A percentile compares a stretch with the other conserved stretches of the same genome.
Conservation (phyloP, 2,797 vertebrate genomes). For the Falco novaeseelandiae region DNA sequence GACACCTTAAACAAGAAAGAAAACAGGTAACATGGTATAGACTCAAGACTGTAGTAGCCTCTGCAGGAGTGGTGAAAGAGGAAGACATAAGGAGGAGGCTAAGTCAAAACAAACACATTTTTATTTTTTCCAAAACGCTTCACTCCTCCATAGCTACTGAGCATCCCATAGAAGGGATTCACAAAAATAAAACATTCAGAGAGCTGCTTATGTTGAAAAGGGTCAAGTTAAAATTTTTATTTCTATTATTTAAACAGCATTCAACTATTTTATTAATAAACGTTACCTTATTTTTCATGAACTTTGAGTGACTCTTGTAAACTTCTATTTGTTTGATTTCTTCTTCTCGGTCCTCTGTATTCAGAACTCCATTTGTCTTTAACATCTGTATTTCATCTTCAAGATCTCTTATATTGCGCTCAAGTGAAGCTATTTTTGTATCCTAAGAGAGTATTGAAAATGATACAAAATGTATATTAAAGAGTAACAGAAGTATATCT, state of each 20-base stretch:
- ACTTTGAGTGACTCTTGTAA: conserved; percentile 98
- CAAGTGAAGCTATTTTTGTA: conserved; percentile 96
- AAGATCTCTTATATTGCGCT: conserved; percentile 95
- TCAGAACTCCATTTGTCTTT: conserved; percentile 92
- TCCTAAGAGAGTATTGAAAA: conserved; percentile 78
- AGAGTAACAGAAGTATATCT: not conserved
- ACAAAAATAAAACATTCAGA: not conserved
- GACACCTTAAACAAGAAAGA: not conserved
- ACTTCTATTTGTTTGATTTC: conserved; percentile 98
- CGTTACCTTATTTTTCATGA: conserved; percentile 96
- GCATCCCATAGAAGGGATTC: not conserved
- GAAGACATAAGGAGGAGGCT: too few relatives aligned
- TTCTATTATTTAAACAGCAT: not conserved
- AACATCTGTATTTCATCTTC: conserved; percentile 99
- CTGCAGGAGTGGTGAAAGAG: not conserved
- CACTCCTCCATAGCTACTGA: not conserved
- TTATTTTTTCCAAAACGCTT: not conserved
- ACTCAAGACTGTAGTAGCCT: not conserved
- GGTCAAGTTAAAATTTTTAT: not conserved
- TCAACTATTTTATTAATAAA: conserved; percentile 29
- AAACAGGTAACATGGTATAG: not conserved
- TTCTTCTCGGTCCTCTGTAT: conserved; percentile 93
- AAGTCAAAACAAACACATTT: not conserved
- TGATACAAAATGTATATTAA: not conserved
- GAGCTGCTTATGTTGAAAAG: not conserved